Evolutionary conservation across 2,888 invertebrate genomes (phyloP).

Genomic region (Phyllotreta striolata): DNA sequence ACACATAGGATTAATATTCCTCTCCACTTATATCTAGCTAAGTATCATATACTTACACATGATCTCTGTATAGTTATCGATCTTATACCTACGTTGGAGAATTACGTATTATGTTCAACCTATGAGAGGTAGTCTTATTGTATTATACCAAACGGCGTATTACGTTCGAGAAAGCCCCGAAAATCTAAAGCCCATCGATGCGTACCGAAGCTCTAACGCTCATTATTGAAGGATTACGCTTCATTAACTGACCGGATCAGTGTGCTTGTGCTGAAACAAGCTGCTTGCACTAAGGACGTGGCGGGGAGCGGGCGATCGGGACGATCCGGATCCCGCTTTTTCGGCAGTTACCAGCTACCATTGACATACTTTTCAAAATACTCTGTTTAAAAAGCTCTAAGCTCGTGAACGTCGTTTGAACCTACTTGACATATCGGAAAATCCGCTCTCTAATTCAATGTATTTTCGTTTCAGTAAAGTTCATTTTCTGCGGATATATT

Average conservation of each 20-base stretch:
- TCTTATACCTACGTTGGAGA: too few relatives aligned
- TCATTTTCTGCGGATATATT: too few relatives aligned
- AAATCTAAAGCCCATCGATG: slow-evolving; percentile 50
- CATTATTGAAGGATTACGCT: slow-evolving; percentile 60
- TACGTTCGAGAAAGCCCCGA: slow-evolving; percentile 12
- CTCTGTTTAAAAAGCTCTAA: slow-evolving; percentile 22
- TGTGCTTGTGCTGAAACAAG: slow-evolving; percentile 43
- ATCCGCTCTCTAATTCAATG: slow-evolving; percentile 3
- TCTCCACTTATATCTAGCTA: too few relatives aligned
- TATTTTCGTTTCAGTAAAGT: neutral
- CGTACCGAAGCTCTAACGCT: slow-evolving; percentile 49
- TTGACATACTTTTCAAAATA: slow-evolving; percentile 23
- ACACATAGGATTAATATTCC: too few relatives aligned
- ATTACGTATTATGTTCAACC: too few relatives aligned
- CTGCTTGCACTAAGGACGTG: slow-evolving; percentile 34
- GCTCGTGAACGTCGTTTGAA: slow-evolving; percentile 13
- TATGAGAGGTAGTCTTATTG: neutral
- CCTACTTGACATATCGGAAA: slow-evolving; percentile 26
- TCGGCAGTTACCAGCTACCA: slow-evolving; percentile 16
- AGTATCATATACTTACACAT: too few relatives aligned
- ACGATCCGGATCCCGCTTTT: slow-evolving; percentile 8
- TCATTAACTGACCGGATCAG: slow-evolving; percentile 59
- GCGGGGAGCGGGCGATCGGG: slow-evolving; percentile 14
- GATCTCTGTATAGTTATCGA: too few relatives aligned
- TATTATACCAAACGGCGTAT: slow-evolving; percentile 20